Evolutionary conservation across 1,140 invertebrate species (phyloP).

Genomic region (Orchestia grillus): DNA sequence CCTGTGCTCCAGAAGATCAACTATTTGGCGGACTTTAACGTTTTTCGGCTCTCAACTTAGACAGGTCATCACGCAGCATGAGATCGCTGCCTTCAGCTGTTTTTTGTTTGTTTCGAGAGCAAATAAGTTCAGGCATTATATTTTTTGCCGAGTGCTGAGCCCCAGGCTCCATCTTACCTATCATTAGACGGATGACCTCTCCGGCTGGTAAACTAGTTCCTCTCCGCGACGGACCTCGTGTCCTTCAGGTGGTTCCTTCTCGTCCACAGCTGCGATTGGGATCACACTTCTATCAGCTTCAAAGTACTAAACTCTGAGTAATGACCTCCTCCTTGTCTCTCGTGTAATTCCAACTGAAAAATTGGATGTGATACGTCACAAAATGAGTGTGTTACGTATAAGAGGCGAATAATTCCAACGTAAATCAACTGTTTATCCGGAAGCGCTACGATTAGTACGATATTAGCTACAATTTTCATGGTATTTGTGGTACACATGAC

Average conservation of each 20-base stretch:
- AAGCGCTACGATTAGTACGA: neutral
- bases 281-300: neutral
- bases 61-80: constrained; percentile 27
- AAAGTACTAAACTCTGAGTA: neutral
- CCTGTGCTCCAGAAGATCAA: neutral
- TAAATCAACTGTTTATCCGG: neutral
- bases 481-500: neutral
- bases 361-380: neutral
- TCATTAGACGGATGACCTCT: constrained; percentile 50
- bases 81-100: constrained; percentile 14
- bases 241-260: neutral
- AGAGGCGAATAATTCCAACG: neutral
- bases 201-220: constrained; percentile 4
- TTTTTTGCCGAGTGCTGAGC: constrained; percentile 18
- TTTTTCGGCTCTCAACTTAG: constrained; percentile 24
- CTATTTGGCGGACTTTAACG: neutral
- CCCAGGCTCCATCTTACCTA: constrained; percentile 1
- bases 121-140: constrained; percentile 43
- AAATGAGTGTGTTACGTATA: neutral
- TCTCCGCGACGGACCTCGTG: neutral
- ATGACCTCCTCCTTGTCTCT: neutral
- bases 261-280: neutral
- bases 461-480: neutral
- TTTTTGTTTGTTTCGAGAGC: neutral
- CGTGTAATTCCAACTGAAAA: neutral